These are phyloP conservation scores for Eudasyphora cyanicolor DNA, from an alignment of 2,888 invertebrate genomes.

Conservation along the genomic window DNA sequence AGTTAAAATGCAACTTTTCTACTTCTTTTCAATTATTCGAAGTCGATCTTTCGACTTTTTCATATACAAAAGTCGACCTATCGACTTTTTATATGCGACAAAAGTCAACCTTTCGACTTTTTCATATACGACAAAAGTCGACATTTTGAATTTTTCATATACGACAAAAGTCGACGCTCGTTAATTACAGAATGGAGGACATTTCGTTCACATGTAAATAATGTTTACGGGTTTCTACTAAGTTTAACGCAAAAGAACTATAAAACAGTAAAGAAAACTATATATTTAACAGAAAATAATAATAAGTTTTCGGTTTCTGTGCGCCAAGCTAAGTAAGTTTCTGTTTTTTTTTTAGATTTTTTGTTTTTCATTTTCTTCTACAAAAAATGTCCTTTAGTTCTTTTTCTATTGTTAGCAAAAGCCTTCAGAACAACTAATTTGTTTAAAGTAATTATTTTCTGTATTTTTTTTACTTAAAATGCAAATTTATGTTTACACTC, in stretches of 20 bases:
- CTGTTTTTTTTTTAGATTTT: constrained; percentile 31
- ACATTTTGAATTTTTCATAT: too few species aligned
- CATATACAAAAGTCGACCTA: too few species aligned
- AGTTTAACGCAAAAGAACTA: background rate
- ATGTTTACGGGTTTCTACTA: background rate
- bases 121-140: too few species aligned
- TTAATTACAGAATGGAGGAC: constrained; percentile 21
- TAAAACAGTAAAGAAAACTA: too few species aligned
- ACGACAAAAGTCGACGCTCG: too few species aligned
- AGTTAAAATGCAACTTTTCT: too few species aligned
- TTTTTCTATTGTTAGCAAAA: background rate
- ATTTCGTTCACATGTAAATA: background rate
- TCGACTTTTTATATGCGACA: too few species aligned
- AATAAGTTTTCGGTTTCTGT: constrained; percentile 43
- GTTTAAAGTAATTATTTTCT: background rate
- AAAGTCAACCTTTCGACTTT: too few species aligned
- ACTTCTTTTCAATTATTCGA: too few species aligned
- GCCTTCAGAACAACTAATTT: constrained; percentile 3
- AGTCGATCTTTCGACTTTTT: too few species aligned
- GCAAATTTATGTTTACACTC: constrained; percentile 14
- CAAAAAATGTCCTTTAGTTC: background rate
- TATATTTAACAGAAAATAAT: constrained; percentile 8
- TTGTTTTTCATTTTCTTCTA: background rate
- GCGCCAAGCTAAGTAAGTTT: constrained; percentile 59
- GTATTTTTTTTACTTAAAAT: constrained; percentile 14